Evolutionary conservation across 1,140 invertebrate genomes (phyloP).

Genomic region (Melanaphis sacchari): DNA sequence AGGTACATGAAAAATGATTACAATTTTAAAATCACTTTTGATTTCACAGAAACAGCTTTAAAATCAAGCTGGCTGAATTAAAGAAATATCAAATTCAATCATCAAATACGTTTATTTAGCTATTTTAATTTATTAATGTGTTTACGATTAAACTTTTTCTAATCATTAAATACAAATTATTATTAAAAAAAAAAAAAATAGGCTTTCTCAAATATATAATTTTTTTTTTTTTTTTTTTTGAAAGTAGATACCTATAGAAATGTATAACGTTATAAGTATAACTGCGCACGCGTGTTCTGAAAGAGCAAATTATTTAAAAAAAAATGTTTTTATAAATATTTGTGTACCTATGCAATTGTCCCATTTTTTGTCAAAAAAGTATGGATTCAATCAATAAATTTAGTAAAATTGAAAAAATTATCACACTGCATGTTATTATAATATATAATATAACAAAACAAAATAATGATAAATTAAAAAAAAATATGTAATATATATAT

Average conservation of each 20-base stretch:
- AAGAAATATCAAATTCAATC: background rate
- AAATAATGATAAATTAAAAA: background rate
- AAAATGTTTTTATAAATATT: background rate
- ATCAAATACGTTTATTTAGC: background rate
- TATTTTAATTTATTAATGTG: background rate
- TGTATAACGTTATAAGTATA: background rate
- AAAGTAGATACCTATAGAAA: background rate
- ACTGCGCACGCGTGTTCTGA: background rate
- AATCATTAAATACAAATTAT: no score
- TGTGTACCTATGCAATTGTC: background rate
- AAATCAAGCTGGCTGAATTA: background rate
- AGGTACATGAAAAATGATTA: background rate
- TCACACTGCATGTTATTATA: background rate
- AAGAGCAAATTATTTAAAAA: background rate
- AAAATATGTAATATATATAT: constrained; percentile 16
- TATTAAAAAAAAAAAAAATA: no score
- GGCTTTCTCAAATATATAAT: no score
- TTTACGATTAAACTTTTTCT: background rate
- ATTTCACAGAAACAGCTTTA: background rate
- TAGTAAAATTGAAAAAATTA: background rate
- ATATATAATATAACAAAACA: background rate
- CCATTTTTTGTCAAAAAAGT: background rate
- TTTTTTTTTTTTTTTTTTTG: background rate
- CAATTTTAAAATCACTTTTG: background rate
- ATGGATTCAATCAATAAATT: background rate